These are phyloP conservation scores for Amniataba percoides DNA, from an alignment of 2,797 vertebrate genomes.

Conservation along the genomic window DNA sequence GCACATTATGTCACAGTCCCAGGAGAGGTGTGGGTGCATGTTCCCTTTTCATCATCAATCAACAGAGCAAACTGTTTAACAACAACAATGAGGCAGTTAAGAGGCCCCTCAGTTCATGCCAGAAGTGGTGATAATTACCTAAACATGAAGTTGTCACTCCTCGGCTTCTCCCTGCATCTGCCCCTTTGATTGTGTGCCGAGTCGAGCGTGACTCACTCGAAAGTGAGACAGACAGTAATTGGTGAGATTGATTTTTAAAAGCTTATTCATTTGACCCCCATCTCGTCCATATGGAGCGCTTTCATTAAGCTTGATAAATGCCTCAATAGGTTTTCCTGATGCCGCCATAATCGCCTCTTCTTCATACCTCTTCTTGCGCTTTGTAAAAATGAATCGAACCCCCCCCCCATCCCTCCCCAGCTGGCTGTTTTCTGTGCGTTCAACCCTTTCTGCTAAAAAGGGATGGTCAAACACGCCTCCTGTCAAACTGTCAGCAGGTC, in stretches of 20 bases:
- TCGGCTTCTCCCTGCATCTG: conserved; percentile 73
- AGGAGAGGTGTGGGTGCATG: conserved; percentile 81
- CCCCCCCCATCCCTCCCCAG: too few species aligned
- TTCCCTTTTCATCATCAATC: conserved; percentile 85
- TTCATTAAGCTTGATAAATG: conserved; percentile 72
- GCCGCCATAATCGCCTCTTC: conserved; percentile 3
- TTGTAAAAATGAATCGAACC: not conserved
- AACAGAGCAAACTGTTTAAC: conserved; percentile 85
- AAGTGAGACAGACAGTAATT: conserved; percentile 82
- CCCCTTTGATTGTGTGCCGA: conserved; percentile 76
- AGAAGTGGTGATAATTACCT: conserved; percentile 86
- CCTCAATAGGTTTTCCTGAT: conserved; percentile 20
- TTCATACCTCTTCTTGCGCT: conserved; percentile 1
- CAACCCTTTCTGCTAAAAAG: conserved; percentile 1
- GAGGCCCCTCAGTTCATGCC: conserved; percentile 77
- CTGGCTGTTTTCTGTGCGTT: conserved; percentile 7
- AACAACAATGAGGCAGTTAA: conserved; percentile 81
- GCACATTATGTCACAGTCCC: conserved; percentile 82
- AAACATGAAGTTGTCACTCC: conserved; percentile 83
- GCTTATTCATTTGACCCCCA: conserved; percentile 85
- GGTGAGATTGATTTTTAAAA: conserved; percentile 78
- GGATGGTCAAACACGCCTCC: conserved; percentile 24
- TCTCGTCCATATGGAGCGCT: conserved; percentile 57
- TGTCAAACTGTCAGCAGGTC: conserved; percentile 43
- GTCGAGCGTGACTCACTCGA: conserved; percentile 80